These are phyloP conservation scores for Ectobius pallidus DNA, from an alignment of 2,888 invertebrate species.

Conservation along the genomic window DNA sequence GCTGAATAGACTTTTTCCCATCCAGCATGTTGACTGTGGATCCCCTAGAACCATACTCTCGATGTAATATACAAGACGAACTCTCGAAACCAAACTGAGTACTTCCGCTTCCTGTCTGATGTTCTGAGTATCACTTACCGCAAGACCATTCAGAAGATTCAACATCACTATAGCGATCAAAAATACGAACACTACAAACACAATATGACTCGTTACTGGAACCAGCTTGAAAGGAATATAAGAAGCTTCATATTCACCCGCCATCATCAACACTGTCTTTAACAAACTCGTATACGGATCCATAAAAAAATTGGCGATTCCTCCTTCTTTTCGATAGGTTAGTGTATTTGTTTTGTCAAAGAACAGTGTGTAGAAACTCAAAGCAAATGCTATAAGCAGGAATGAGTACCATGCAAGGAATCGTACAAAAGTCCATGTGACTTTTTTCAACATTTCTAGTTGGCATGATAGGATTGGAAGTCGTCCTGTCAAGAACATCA, in stretches of 20 bases:
- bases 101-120: neutral
- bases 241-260: conserved; percentile 9
- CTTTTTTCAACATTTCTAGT: conserved; percentile 3
- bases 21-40: neutral
- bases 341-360: conserved; percentile 48
- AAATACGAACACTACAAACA: neutral
- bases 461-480: neutral
- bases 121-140: neutral
- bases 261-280: neutral
- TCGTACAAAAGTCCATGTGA: neutral
- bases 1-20: neutral
- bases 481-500: neutral
- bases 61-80: neutral
- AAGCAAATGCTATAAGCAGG: neutral
- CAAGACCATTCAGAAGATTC: neutral
- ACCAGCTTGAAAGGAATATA: neutral
- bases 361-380: conserved; percentile 9
- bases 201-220: neutral
- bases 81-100: neutral
- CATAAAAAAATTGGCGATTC: neutral
- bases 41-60: conserved; percentile 3
- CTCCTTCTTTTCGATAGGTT: neutral
- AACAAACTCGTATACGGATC: neutral
- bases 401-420: neutral
- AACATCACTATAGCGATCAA: neutral